Conservation (phyloP, 37 sponge, comb jelly and placozoan species). For the Beroe forskalii region DNA sequence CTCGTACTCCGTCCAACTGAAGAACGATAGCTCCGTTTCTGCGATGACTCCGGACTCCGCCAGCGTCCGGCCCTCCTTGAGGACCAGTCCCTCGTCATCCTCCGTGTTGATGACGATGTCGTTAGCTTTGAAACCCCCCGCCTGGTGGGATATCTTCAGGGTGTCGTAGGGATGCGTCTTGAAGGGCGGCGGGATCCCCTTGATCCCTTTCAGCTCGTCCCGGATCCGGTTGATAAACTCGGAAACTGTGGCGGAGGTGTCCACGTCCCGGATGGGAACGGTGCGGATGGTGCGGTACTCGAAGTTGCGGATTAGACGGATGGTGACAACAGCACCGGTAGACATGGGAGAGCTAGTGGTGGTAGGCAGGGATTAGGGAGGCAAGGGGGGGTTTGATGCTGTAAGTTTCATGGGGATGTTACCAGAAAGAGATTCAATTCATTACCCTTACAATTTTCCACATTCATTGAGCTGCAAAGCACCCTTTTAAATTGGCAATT, state of each 20-base stretch:
- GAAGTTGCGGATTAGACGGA: constrained; percentile 49
- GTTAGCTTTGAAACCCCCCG: constrained; percentile 53
- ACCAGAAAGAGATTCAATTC: no score
- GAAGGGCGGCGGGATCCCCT: constrained; percentile 47
- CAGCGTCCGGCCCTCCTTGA: not conserved
- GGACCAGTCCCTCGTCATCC: constrained; percentile 1
- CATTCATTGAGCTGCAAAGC: no score
- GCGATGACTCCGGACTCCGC: constrained; percentile 29
- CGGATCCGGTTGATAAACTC: constrained; percentile 17
- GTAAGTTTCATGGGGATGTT: no score
- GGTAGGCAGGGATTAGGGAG: no score
- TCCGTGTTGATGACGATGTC: constrained; percentile 47
- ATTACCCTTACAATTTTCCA: no score
- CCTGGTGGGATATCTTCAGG: constrained; percentile 60
- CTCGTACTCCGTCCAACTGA: constrained; percentile 7
- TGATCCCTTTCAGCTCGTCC: constrained; percentile 23
- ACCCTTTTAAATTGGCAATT: no score
- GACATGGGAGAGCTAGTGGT: no score
- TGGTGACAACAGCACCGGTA: not conserved
- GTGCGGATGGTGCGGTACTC: constrained; percentile 55
- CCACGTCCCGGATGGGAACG: constrained; percentile 44
- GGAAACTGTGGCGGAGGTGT: not conserved
- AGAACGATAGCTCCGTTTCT: constrained; percentile 55
- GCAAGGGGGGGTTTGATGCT: no score
- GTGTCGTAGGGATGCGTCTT: constrained; percentile 44